phyloP scores from a whole-genome alignment of 1,140 invertebrate genomes.

The Panulirus ornatus region DNA sequence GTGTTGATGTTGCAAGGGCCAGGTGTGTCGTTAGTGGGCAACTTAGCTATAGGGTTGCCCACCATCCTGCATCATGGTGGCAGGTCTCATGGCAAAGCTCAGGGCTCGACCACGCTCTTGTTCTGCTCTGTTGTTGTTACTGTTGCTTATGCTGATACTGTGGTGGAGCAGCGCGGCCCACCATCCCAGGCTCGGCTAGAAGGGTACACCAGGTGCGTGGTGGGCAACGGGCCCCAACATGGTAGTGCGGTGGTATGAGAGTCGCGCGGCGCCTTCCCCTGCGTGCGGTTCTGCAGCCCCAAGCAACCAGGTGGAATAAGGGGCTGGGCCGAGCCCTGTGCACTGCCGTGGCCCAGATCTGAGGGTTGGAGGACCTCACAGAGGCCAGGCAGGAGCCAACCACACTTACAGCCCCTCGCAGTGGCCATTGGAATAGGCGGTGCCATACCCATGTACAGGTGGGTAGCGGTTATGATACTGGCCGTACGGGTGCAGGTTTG shows the following conservation, averaged over 20 bases:
- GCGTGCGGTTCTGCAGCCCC: constrained; percentile 53
- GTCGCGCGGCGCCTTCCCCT: constrained; percentile 72
- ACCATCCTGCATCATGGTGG: constrained; percentile 17
- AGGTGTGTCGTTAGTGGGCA: constrained; percentile 29
- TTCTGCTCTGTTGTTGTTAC: constrained; percentile 37
- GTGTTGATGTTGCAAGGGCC: constrained; percentile 36
- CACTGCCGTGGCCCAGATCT: constrained; percentile 45
- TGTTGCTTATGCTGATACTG: constrained; percentile 37
- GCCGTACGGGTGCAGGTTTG: constrained; percentile 60
- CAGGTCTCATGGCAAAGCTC: constrained; percentile 54
- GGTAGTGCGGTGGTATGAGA: constrained; percentile 58
- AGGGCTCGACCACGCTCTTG: constrained; percentile 61
- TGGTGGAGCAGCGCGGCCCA: constrained; percentile 40
- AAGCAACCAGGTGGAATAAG: constrained; percentile 16
- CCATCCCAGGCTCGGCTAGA: constrained; percentile 49
- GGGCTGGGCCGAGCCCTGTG: constrained; percentile 64
- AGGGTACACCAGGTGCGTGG: constrained; percentile 43
- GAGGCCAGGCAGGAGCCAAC: constrained; percentile 70
- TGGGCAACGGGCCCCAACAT: constrained; percentile 33
- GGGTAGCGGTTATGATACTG: constrained; percentile 64
- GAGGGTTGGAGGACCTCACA: constrained; percentile 59
- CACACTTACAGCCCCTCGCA: constrained; percentile 72
- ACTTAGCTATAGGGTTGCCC: not conserved
- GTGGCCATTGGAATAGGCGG: constrained; percentile 72
- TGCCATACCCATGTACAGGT: constrained; percentile 55